Evolutionary conservation across 2,113 vertebrate genomes (phyloP).

Genomic region (Psittacula cyanocephala): DNA sequence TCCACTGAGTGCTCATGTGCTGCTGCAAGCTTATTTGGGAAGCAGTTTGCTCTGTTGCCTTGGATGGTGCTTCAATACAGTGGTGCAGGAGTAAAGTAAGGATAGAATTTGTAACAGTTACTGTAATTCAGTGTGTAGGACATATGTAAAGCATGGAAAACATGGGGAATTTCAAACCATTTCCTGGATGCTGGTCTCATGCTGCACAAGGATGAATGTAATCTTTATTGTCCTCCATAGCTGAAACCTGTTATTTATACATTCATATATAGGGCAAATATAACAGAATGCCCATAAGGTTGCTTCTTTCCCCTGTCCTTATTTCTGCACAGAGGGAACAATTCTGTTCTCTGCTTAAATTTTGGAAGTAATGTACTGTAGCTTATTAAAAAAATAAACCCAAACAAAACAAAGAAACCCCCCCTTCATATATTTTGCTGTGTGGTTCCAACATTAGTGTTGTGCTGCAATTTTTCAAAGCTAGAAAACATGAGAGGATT

Average conservation of each 20-base stretch:
- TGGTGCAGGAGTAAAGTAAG: neutral
- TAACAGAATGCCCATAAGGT: neutral
- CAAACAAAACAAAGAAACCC: neutral
- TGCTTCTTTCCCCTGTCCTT: neutral
- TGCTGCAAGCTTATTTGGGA: neutral
- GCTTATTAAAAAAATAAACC: neutral
- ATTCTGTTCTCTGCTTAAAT: neutral
- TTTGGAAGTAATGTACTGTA: neutral
- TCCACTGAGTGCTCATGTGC: constrained; percentile 7
- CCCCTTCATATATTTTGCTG: neutral
- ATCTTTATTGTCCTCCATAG: neutral
- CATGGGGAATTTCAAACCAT: neutral
- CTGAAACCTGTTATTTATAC: neutral
- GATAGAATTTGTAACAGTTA: neutral
- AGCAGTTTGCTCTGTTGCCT: neutral
- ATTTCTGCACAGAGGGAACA: neutral
- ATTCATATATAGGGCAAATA: neutral
- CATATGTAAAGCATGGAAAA: neutral
- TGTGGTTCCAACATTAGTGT: neutral
- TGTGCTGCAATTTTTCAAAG: constrained; percentile 39
- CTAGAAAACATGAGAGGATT: constrained; percentile 29
- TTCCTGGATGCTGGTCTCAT: neutral
- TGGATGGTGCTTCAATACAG: neutral
- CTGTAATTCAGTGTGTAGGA: neutral
- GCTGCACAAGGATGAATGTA: neutral